Evolutionary conservation across 1,140 invertebrate genomes (phyloP).

Genomic region (Drosophila bifasciata): DNA sequence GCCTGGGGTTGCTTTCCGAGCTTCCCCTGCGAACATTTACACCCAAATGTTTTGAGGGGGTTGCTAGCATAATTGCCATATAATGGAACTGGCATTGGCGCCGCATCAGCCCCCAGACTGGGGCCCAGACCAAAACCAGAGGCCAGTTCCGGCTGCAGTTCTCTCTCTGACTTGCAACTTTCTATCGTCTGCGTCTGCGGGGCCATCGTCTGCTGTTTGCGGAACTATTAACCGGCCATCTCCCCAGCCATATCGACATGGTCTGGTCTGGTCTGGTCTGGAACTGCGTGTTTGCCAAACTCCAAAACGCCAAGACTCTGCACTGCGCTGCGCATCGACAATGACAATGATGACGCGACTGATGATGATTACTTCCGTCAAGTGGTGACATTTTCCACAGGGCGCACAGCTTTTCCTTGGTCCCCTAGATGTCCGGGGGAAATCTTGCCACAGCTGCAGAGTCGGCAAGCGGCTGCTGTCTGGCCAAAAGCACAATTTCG

Average conservation of each 20-base stretch:
- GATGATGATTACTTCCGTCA: slow-evolving; percentile 57
- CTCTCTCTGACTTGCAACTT: slow-evolving; percentile 65
- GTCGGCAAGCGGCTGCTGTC: slow-evolving; percentile 14
- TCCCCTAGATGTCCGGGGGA: slow-evolving; percentile 25
- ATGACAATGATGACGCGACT: slow-evolving; percentile 21
- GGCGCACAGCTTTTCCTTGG: slow-evolving; percentile 9
- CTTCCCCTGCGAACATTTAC: slow-evolving; percentile 19
- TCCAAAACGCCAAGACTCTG: slow-evolving; percentile 31
- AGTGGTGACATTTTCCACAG: slow-evolving; percentile 55
- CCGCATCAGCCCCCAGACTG: slow-evolving; percentile 17
- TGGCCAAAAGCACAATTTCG: slow-evolving; percentile 11
- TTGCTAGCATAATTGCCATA: slow-evolving; percentile 73
- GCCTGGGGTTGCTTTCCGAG: slow-evolving; percentile 55
- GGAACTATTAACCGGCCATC: slow-evolving; percentile 64
- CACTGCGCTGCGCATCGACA: slow-evolving; percentile 6
- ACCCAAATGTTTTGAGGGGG: slow-evolving; percentile 32
- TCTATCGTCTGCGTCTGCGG: slow-evolving; percentile 36
- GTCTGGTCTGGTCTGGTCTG: slow-evolving; percentile 48
- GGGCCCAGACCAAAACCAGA: no score
- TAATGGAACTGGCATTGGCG: slow-evolving; percentile 50
- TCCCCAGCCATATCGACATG: slow-evolving; percentile 40
- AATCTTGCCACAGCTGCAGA: slow-evolving; percentile 28
- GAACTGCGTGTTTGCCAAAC: slow-evolving; percentile 40
- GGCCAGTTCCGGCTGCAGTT: slow-evolving; percentile 62
- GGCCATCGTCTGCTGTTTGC: slow-evolving; percentile 37